Base-by-base conservation (phyloP, 1,140 invertebrate species). In the Aphidius gifuensis region DNA sequence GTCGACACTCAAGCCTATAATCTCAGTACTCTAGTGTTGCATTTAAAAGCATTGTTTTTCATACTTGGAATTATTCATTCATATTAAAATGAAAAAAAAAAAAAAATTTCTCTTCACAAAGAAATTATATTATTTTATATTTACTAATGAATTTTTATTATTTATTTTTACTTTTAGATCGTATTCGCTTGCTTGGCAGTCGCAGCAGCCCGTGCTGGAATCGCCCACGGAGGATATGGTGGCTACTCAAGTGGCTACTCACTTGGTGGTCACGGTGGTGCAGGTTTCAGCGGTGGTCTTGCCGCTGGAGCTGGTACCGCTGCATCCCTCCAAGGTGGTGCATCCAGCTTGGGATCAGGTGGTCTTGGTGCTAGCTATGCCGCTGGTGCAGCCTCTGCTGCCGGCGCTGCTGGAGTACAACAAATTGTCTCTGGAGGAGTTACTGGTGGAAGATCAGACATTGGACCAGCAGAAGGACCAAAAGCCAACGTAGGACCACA, bases 401-500 rank as follows among this genome's bases (percentile, higher is more conserved):
- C 80, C 74, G 79, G 79, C 40, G 71, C 75, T 61, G 80, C 80
- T 62, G 80, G 80, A 74, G 72, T 81, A 9, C 80, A 81, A 67
- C 80, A 81, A 55, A 79, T 81, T 43, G 77, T 81, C 44, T 81
- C 80, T 65, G 80, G 80, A 70, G 79, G 79, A 75, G 79, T 81
- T 58, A 70, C 71, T 61, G 79, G 79, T 57, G 79, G 79, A 60
- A 74, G 79, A 68, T 77, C 79, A 62, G 79, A 81, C 78, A 77
- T 81, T 69, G 79, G 79, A 78, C 78, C 78, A 59, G 79, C 79
- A 68, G 79, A 81, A 68, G 79, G 79, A 76, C 78, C 79, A 66
- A 81, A 80, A 68, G 78, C 78, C 65, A 81, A 80, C 70, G 78
- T 80, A 65, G 79, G 79, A 81, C 79, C 79, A 61, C 78, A 81